Percentiles rank a stretch among this genome's conserved stretches.
Conservation (phyloP, 2,888 invertebrate genomes). For the Drosophila rubida region DNA sequence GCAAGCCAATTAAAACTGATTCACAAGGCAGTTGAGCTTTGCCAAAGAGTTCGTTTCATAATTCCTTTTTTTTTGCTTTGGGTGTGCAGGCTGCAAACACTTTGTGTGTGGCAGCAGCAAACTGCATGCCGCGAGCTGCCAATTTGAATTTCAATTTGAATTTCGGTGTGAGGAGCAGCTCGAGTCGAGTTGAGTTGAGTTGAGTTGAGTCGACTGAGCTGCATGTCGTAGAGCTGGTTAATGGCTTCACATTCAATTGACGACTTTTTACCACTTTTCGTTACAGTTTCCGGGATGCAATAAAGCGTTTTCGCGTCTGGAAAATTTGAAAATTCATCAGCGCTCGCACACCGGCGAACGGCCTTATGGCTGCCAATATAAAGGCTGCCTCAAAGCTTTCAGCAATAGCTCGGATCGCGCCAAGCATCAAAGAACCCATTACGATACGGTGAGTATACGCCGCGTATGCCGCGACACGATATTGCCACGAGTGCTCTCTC, state of each 20-base stretch:
- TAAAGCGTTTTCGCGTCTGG: conserved; percentile 98
- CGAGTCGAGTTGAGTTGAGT: conserved; percentile 22
- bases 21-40: conserved; percentile 12
- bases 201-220: neutral
- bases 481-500: conserved; percentile 1
- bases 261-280: conserved; percentile 59
- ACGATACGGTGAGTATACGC: conserved; percentile 93
- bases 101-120: conserved; percentile 16
- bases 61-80: conserved; percentile 21
- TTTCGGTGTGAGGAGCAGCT: conserved; percentile 10
- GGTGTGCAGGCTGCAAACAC: neutral
- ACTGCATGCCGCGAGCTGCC: conserved; percentile 42
- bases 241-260: conserved; percentile 48
- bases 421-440: conserved; percentile 99
- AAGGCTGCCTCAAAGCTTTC: conserved; percentile 97
- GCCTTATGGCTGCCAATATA: conserved; percentile 97
- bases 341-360: conserved; percentile 98
- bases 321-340: conserved; percentile 99
- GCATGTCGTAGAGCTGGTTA: neutral
- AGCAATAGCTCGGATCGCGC: conserved; percentile 99
- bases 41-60: conserved; percentile 20
- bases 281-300: conserved; percentile 96
- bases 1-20: conserved; percentile 32
- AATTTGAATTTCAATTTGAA: conserved; percentile 30
- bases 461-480: conserved; percentile 1